Evolutionary conservation across 2,888 invertebrate species (phyloP), one percentile per base, ranked within the genome.

Genomic region (Rhopalosiphum nymphaeae): DNA sequence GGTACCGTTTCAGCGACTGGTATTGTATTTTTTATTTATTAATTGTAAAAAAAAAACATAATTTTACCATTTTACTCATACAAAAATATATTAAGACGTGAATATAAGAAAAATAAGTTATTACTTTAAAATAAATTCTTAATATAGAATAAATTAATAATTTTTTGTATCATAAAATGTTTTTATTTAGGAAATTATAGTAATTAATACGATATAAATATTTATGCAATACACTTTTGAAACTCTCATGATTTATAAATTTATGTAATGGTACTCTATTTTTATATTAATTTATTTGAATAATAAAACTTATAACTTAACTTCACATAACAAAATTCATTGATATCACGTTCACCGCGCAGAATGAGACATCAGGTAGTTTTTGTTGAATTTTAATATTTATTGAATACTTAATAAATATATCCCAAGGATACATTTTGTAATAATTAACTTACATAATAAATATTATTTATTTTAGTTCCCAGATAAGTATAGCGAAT

Each of bases 381-480:
- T 61, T 61, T 61, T 26, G 29, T 10, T 61, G 61, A 61, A 29
- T 57, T 57, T 29, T 29, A 61, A 61, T 61, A 61, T 29, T 61
- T 29, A 29, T 61, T 61, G 3, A 61, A 61, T 61, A 61, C n/a
- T n/a, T 61, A n/a, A 61, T n/a, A n/a, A 61, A 61, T 61, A 13
- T n/a, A 61, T 61, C 13, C 13, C 29, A 61, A 61, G n/a, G n/a
- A n/a, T 13, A 61, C n/a, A n/a, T n/a, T 61, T 61, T 61, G n/a
- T n/a, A 61, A 61, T 61, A 61, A 61, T 61, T 61, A n/a, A 61
- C 61, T 61, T n/a, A 61, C 61, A 61, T 61, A 61, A 61, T 61
- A 61, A 61, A 61, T 13, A n/a, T 61, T 61, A 61, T 61, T n/a
- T n/a, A n/a, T 61, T 61, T 26, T 9, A 57, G 26, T 57, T 57